Conservation (phyloP, 2,113 vertebrate species). For the Sander lucioperca region DNA sequence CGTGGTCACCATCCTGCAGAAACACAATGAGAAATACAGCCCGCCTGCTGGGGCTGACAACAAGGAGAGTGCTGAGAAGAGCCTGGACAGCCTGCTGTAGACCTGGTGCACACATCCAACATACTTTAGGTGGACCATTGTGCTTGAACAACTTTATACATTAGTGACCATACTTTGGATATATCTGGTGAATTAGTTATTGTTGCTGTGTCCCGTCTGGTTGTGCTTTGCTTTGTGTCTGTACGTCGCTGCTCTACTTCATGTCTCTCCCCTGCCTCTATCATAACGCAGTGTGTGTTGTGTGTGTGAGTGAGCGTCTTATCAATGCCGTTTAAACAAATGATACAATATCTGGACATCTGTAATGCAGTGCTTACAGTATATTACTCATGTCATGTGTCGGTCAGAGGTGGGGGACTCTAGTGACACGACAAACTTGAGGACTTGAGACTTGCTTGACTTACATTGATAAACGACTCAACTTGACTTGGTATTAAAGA, state of each 20-base stretch:
- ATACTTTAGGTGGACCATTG: not conserved
- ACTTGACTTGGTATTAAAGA: too few relatives aligned
- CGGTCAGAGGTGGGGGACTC: not conserved
- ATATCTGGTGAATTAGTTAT: constrained; percentile 1
- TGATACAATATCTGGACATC: constrained; percentile 27
- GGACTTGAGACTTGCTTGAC: too few relatives aligned
- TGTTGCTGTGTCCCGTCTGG: constrained; percentile 2
- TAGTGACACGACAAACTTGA: too few relatives aligned
- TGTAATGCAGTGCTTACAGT: constrained; percentile 24
- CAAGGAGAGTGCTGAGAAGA: constrained; percentile 89
- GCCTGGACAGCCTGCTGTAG: constrained; percentile 93
- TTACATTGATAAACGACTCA: too few relatives aligned
- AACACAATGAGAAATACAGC: constrained; percentile 89
- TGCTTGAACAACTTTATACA: not conserved
- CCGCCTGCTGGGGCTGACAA: constrained; percentile 78
- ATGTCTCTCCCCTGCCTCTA: not conserved
- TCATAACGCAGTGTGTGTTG: not conserved
- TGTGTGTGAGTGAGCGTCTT: constrained; percentile 16
- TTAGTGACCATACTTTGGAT: constrained; percentile 24
- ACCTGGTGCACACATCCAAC: not conserved
- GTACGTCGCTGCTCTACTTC: constrained; percentile 3
- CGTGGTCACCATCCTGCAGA: constrained; percentile 92
- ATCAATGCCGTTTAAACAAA: constrained; percentile 20
- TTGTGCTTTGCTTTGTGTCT: constrained; percentile 36
- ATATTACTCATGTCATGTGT: constrained; percentile 28